Percentiles rank a stretch among this genome's conserved stretches.
These are phyloP conservation scores for Tapera naevia DNA, from an alignment of 2,797 vertebrate species.

Conservation along the genomic window DNA sequence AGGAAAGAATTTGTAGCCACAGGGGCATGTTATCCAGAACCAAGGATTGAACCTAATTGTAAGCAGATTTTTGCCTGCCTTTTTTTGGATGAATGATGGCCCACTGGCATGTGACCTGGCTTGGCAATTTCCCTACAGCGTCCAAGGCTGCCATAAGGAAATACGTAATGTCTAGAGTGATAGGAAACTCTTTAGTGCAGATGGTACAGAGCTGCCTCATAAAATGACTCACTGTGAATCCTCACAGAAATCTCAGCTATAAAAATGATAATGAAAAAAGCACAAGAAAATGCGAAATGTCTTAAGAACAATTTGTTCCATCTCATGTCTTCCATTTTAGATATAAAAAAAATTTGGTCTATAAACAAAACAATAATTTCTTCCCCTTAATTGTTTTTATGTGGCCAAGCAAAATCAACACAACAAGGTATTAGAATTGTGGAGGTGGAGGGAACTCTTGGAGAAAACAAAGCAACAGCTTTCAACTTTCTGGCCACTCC, in stretches of 20 bases:
- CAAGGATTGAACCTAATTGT: slow-evolving; percentile 82
- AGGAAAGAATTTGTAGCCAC: slow-evolving; percentile 82
- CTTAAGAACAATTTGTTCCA: slow-evolving; percentile 69
- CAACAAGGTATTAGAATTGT: background rate
- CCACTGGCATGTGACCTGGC: slow-evolving; percentile 80
- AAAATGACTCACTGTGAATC: slow-evolving; percentile 83
- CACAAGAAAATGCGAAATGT: slow-evolving; percentile 70
- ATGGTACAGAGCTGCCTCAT: slow-evolving; percentile 79
- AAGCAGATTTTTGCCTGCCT: slow-evolving; percentile 82
- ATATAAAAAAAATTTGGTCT: slow-evolving; percentile 7
- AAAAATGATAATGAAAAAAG: slow-evolving; percentile 84
- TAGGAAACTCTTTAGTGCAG: slow-evolving; percentile 79
- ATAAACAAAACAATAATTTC: slow-evolving; percentile 20
- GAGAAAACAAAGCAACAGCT: background rate
- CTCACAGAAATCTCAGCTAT: slow-evolving; percentile 76
- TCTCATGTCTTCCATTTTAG: slow-evolving; percentile 36
- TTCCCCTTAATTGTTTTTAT: background rate
- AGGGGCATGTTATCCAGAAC: slow-evolving; percentile 77
- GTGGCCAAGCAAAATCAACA: background rate
- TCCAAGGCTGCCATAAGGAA: slow-evolving; percentile 75
- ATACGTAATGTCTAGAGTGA: slow-evolving; percentile 82
- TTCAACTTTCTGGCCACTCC: background rate
- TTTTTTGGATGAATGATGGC: slow-evolving; percentile 79
- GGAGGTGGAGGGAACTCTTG: background rate
- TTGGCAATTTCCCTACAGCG: slow-evolving; percentile 75